Evolutionary conservation across 2,888 invertebrate genomes (phyloP), one percentile per base, ranked within the genome.

Genomic region (Hirtodrosophila trivittata): DNA sequence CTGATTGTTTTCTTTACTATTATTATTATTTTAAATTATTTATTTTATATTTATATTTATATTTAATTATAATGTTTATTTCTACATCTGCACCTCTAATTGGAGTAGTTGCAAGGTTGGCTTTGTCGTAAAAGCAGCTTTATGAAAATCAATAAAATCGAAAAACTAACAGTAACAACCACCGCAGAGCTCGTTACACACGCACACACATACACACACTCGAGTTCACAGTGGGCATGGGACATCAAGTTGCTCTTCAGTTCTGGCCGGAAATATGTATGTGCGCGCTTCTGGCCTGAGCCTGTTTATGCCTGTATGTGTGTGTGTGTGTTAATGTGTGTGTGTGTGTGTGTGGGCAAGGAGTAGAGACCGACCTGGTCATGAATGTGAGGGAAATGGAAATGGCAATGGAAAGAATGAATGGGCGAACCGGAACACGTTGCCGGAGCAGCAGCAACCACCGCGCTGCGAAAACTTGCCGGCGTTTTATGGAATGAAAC

Each of bases 71-170:
- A 1, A 28, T n/a, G 1, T 28, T 57, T 57, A 38, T 58, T 45
- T 46, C 30, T 28, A 51, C 62, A 59, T 51, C 55, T 54, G 50
- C 32, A 58, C 35, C 49, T 60, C 77, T 77, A 80, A 80, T 77
- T 80, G 65, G 70, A 67, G 72, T 58, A 66, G 39, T 16, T 32
- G 28, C 47, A 60, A 60, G 56, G 5, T 21, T 21, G 18, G 58
- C 51, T 47, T 65, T 58, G 30, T 54, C 37, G 47, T 49, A 63
- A 68, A 62, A 54, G 75, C 62, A 45, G 74, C 75, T 82, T 77
- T 82, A 85, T 70, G 65, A 85, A 82, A 82, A 82, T 82, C 82
- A 68, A 82, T 82, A 82, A 85, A 82, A 85, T 80, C 75, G 77
- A 75, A 82, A 82, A 85, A 77, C 77, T 85, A 75, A 83, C 69